Conservation (phyloP, 2,888 invertebrate species). For the Andrena dorsata region DNA sequence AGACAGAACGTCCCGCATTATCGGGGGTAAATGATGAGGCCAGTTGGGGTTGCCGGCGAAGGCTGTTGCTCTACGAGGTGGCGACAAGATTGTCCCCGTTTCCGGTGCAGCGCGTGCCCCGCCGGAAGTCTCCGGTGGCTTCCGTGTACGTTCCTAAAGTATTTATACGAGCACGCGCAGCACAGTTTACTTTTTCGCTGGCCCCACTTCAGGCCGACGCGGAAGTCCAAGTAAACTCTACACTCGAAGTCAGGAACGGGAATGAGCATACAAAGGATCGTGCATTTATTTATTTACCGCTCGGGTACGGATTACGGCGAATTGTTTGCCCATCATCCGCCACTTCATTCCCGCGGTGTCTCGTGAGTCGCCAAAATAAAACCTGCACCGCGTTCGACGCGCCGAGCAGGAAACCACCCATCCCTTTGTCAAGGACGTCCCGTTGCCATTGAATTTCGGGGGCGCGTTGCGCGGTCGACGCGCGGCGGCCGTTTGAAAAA, state of each 20-base stretch:
- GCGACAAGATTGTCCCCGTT: slow-evolving; percentile 74
- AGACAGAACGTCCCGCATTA: slow-evolving; percentile 59
- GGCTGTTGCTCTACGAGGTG: slow-evolving; percentile 60
- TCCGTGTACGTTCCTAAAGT: slow-evolving; percentile 43
- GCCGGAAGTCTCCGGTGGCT: slow-evolving; percentile 72
- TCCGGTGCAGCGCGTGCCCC: slow-evolving; percentile 78
- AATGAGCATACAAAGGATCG: too few relatives aligned
- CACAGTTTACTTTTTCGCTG: slow-evolving; percentile 37
- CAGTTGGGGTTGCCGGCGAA: slow-evolving; percentile 36
- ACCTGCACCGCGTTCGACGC: too few relatives aligned
- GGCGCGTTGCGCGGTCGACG: background rate
- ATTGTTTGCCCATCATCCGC: too few relatives aligned
- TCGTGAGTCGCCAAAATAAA: too few relatives aligned
- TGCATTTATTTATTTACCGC: too few relatives aligned
- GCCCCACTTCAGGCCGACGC: background rate
- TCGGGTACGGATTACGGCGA: too few relatives aligned
- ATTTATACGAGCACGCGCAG: slow-evolving; percentile 47
- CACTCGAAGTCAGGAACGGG: background rate
- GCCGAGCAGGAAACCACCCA: too few relatives aligned
- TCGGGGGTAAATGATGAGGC: slow-evolving; percentile 37
- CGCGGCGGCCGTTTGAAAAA: slow-evolving; percentile 14
- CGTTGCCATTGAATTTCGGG: too few relatives aligned
- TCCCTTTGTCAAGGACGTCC: too few relatives aligned
- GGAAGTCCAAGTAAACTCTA: slow-evolving; percentile 17
- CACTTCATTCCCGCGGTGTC: too few relatives aligned